These are phyloP conservation scores for Amphimallon solstitiale DNA, from an alignment of 2,888 invertebrate genomes.

Conservation along the genomic window DNA sequence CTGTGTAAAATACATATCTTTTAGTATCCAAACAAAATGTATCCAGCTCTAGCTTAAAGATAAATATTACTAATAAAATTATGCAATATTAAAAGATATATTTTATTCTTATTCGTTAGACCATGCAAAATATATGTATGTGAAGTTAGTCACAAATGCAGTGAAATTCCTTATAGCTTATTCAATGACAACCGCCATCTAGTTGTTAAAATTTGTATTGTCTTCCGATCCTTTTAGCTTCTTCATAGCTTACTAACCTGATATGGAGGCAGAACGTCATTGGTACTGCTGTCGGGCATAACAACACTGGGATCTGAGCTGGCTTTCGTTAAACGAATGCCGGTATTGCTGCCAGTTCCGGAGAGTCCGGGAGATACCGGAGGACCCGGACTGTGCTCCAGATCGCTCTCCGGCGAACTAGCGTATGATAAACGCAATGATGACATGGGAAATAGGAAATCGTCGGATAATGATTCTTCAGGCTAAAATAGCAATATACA, in stretches of 20 bases:
- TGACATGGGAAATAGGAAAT: slow-evolving; percentile 99
- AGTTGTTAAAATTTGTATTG: not conserved
- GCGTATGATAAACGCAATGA: slow-evolving; percentile 94
- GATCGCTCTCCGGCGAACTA: slow-evolving; percentile 95
- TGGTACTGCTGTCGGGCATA: slow-evolving; percentile 84
- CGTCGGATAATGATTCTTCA: slow-evolving; percentile 95
- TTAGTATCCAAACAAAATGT: too few relatives aligned
- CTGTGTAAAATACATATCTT: too few relatives aligned
- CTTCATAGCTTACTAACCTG: slow-evolving; percentile 65
- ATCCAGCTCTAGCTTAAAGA: too few relatives aligned
- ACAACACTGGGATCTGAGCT: slow-evolving; percentile 96
- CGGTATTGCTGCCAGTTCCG: slow-evolving; percentile 66
- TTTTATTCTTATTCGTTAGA: too few relatives aligned
- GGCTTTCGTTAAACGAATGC: slow-evolving; percentile 73
- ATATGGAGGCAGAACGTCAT: slow-evolving; percentile 86
- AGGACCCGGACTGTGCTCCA: slow-evolving; percentile 85
- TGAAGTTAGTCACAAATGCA: too few relatives aligned
- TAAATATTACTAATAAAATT: too few relatives aligned
- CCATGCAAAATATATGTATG: too few relatives aligned
- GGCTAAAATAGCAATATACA: slow-evolving; percentile 75
- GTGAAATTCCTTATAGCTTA: too few relatives aligned
- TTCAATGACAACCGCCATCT: not conserved
- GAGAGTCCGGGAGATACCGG: slow-evolving; percentile 68
- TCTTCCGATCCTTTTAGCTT: too few relatives aligned
- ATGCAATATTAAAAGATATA: too few relatives aligned